Evolutionary conservation across 2,888 invertebrate species (phyloP), one percentile per base, ranked within the genome.

Genomic region (Nycteola revayana): DNA sequence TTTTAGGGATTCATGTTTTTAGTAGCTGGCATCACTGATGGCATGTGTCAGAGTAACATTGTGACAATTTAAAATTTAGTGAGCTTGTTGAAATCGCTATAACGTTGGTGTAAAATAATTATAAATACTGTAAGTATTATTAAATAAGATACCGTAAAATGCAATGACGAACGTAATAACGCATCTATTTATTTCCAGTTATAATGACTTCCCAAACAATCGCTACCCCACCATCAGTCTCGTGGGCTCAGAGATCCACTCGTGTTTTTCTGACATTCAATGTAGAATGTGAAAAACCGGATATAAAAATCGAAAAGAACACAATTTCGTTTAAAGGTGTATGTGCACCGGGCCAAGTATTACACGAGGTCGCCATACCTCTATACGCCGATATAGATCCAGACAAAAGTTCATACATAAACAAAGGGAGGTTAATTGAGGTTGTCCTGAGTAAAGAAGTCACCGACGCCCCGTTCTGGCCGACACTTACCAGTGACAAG

Each of bases 191-290:
- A 14, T 14, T 56, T 60, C 33, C 59, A 69, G 64, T 47, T 42
- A 64, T 38, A 42, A 75, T 74, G 76, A 58, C 63, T 52, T 60
- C 72, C 28, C 64, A 69, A 44, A 39, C 48, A 47, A 50, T 61
- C 34, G 49, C 59, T 44, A 68, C 62, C 27, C 72, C 75, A 32
- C 97, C 98, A 32, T 93, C 95, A 38, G 94, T 98, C 38, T 93
- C 94, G 73, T 98, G 98, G 98, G 98, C 98, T 32, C 98, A 98
- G 85, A 91, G 96, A 74, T 92, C 91, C 60, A 90, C 92, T 54
- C 85, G 93, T 58, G 85, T 98, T 45, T 95, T 93, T 81, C 85
- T 98, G 59, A 96, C 96, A 56, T 93, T 98, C 75, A 94, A 96
- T 77, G 90, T 98, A 66, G 96, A 97, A 90, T 94, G 95, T 80